Evolutionary conservation across 30 jellyfish, hydroid and myxozoan genomes (phyloP), one percentile per base, ranked within the genome.

Genomic region (Turritopsis rubra): DNA sequence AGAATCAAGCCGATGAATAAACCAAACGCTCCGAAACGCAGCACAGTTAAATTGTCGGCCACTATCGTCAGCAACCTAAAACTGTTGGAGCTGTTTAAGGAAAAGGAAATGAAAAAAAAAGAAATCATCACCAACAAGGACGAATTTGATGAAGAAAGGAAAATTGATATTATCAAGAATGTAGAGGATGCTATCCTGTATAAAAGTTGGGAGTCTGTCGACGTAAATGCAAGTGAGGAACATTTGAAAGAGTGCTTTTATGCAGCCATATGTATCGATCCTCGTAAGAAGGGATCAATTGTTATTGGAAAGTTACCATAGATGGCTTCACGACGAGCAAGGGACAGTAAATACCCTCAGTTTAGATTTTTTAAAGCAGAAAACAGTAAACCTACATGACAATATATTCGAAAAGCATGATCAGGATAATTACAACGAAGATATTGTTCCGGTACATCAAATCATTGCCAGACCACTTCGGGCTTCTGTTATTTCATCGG

Each of bases 11-110:
- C 53, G 23, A 25, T 68, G 13, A 26, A n/a, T 21, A 81, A 81
- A 66, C 25, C 53, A 27, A 60, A 70, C 21, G 71, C 29, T 7
- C 65, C 60, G 9, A 66, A 29, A 68, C 16, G 84, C 27, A 52
- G 75, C 70, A 81, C 60, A 41, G 71, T 81, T 9, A 75, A 81
- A 21, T 29, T 71, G 86, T 28, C 70, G 20, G 71, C 88, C 18
- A 65, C 20, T 16, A 72, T 81, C 1, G 84, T 81, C 3, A 81
- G 65, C 30, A 78, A 81, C 28, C 70, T 22, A 21, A n/a, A 65
- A 21, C 72, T 65, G 60, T 70, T 29, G 29, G 21, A 81, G 20
- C 74, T 28, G 8, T 25, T 81, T 9, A 81, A 60, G 20, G 84
- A 65, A 16, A 81, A 81, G 71, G 88, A 81, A 29, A 71, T 19